A percentile compares a stretch with the other conserved stretches of the same genome.
These are phyloP conservation scores for Ptychobarbus kaznakovi DNA, from an alignment of 2,797 vertebrate species.

Conservation along the genomic window DNA sequence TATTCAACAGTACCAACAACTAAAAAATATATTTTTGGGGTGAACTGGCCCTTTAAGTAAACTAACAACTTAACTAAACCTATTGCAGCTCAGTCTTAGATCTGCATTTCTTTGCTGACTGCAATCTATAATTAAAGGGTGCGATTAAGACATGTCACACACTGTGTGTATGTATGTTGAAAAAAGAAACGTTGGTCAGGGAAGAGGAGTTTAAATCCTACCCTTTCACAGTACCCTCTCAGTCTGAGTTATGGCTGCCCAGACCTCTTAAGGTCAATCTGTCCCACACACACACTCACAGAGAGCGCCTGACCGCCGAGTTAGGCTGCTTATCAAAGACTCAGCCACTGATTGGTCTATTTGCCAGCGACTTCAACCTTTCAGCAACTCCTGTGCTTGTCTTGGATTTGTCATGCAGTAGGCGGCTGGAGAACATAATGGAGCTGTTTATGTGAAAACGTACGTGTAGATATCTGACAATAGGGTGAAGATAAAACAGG, in stretches of 20 bases:
- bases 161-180: neutral
- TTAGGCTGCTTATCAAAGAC: conserved; percentile 42
- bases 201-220: conserved; percentile 1
- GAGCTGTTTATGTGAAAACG: conserved; percentile 22
- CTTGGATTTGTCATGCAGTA: conserved; percentile 43
- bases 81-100: neutral
- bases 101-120: conserved; percentile 32
- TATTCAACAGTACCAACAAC: no score
- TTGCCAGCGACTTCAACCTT: conserved; percentile 41
- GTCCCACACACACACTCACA: conserved; percentile 24
- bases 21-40: neutral
- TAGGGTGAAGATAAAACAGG: neutral
- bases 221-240: conserved; percentile 34
- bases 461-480: neutral
- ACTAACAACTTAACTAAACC: neutral
- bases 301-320: conserved; percentile 25
- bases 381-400: conserved; percentile 37
- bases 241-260: conserved; percentile 47
- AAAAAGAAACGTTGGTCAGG: conserved; percentile 17
- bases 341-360: conserved; percentile 39
- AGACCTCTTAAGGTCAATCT: conserved; percentile 57
- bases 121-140: conserved; percentile 2
- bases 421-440: conserved; percentile 1
- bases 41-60: conserved; percentile 4
- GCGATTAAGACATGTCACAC: conserved; percentile 18